These are phyloP conservation scores for Lacanobia wlatinum DNA, from an alignment of 2,888 invertebrate genomes.

Conservation along the genomic window DNA sequence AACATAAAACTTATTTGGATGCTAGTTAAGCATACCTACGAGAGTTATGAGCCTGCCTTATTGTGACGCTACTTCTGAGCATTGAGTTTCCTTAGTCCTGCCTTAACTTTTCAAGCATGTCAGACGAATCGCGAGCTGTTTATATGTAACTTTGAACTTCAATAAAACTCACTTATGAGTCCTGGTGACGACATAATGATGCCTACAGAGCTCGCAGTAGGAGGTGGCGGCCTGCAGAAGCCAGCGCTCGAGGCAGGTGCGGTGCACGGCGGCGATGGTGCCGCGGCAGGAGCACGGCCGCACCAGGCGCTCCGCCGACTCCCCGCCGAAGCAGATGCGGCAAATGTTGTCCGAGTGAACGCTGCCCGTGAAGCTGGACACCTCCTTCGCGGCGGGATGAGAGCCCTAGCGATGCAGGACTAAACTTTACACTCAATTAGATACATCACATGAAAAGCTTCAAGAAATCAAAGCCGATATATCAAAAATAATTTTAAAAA, in stretches of 20 bases:
- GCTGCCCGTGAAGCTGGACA: conserved; percentile 76
- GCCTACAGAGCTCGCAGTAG: conserved; percentile 88
- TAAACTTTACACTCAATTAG: background rate
- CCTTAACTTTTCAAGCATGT: too few relatives aligned
- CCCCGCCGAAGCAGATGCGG: conserved; percentile 88
- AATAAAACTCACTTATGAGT: conserved; percentile 80
- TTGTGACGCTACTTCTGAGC: too few relatives aligned
- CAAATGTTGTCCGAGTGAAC: conserved; percentile 83
- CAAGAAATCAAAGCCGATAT: background rate
- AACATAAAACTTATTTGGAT: too few relatives aligned
- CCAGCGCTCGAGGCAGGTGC: conserved; percentile 88
- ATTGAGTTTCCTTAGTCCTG: too few relatives aligned
- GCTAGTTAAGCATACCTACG: too few relatives aligned
- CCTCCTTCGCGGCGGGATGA: conserved; percentile 76
- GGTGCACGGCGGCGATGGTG: conserved; percentile 88
- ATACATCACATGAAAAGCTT: background rate
- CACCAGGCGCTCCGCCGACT: conserved; percentile 86
- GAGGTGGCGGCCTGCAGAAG: conserved; percentile 87
- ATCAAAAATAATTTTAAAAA: background rate
- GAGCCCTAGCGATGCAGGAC: conserved; percentile 67
- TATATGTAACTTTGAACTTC: background rate
- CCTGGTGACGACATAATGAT: conserved; percentile 86
- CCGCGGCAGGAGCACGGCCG: conserved; percentile 88
- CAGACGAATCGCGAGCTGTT: too few relatives aligned
- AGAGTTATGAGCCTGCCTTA: too few relatives aligned